Conservation (phyloP, 1,140 invertebrate genomes). For the Goniozus legneri region DNA sequence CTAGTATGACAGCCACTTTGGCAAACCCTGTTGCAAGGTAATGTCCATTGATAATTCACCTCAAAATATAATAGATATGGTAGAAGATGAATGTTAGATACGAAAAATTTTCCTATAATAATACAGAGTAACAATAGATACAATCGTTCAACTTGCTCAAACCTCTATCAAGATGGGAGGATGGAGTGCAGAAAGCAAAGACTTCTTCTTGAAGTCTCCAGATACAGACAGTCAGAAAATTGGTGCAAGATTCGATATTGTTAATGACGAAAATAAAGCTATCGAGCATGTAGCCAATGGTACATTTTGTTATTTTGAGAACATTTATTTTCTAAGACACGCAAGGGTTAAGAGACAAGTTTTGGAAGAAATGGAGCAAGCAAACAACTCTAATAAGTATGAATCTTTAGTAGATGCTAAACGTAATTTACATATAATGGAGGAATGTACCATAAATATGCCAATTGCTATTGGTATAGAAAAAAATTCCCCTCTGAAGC, state of each 20-base stretch:
- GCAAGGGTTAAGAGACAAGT: constrained; percentile 58
- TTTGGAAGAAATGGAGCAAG: constrained; percentile 35
- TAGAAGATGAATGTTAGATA: not conserved
- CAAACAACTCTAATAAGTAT: constrained; percentile 23
- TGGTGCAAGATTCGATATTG: constrained; percentile 63
- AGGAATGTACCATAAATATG: constrained; percentile 74
- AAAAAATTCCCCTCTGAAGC: constrained; percentile 76
- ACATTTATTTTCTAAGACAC: constrained; percentile 67
- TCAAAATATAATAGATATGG: no score
- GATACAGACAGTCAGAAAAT: constrained; percentile 65
- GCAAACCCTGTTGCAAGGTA: constrained; percentile 71
- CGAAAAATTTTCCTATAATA: constrained; percentile 3
- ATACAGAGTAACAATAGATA: constrained; percentile 71
- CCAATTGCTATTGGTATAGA: constrained; percentile 75
- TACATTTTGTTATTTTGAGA: constrained; percentile 75
- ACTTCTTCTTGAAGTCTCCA: constrained; percentile 66
- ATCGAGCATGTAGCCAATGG: constrained; percentile 65
- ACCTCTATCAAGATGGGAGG: constrained; percentile 64
- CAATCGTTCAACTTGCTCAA: constrained; percentile 63
- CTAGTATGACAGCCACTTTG: constrained; percentile 78
- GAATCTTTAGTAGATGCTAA: constrained; percentile 33
- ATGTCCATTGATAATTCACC: constrained; percentile 13
- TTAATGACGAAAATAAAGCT: constrained; percentile 57
- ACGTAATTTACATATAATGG: constrained; percentile 73
- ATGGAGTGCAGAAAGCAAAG: constrained; percentile 66